Evolutionary conservation across 2,888 invertebrate genomes (phyloP).

Genomic region (Pogonocherus hispidulus): DNA sequence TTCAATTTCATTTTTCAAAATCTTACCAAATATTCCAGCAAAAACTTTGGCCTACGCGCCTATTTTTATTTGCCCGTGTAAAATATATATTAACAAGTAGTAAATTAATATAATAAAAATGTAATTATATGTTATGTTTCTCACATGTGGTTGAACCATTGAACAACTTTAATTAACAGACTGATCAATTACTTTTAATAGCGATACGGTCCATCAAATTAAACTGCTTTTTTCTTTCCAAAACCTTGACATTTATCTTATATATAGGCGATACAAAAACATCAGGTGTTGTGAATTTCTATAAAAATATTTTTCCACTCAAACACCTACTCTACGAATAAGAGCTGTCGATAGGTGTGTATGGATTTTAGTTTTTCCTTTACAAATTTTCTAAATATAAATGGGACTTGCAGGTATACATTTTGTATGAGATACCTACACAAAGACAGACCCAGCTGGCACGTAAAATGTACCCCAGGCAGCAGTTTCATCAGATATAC

Average conservation of each 20-base stretch:
- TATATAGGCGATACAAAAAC: background rate
- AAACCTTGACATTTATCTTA: conserved; percentile 10
- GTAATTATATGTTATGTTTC: too few relatives aligned
- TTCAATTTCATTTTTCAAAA: too few relatives aligned
- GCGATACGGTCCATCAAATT: background rate
- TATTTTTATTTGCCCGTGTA: too few relatives aligned
- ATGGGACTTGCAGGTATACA: conserved; percentile 2
- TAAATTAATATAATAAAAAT: too few relatives aligned
- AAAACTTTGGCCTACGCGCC: too few relatives aligned
- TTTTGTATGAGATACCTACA: background rate
- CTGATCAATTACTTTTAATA: conserved; percentile 2
- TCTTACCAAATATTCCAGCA: too few relatives aligned
- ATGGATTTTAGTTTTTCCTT: background rate
- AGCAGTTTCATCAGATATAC: too few relatives aligned
- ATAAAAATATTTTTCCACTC: background rate
- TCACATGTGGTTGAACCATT: background rate
- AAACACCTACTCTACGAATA: background rate
- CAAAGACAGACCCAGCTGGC: background rate
- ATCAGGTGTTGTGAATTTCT: conserved; percentile 1
- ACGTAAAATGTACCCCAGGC: background rate
- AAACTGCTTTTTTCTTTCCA: conserved; percentile 1
- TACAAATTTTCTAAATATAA: background rate
- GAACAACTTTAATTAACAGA: conserved; percentile 1
- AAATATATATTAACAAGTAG: too few relatives aligned
- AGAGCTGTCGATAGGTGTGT: background rate